Evolutionary conservation across 2,888 invertebrate species (phyloP), one percentile per base, ranked within the genome.

Genomic region (Seladonia tumulorum): DNA sequence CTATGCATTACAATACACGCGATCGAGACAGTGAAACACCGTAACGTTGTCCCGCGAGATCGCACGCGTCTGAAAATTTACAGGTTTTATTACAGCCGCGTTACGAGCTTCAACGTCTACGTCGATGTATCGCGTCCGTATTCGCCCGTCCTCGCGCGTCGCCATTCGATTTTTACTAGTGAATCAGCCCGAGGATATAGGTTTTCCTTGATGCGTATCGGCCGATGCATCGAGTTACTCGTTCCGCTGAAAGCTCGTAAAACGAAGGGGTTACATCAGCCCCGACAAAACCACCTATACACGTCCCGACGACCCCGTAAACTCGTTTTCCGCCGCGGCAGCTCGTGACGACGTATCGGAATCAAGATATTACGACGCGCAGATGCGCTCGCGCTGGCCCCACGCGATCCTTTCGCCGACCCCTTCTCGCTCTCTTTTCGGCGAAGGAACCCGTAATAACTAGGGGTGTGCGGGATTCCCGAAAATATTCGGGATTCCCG

Each of bases 261-360:
- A 89, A 86, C 84, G 87, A 87, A 89, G 76, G 88, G 87, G 87
- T 87, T 89, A 79, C 79, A 86, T 80, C 68, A 66, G 70, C 63
- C 63, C 18, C 70, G 79, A 80, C 70, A 75, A 81, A 84, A 84
- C 74, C 79, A 75, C 72, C 79, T 73, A 81, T 78, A 81, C 77
- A 63, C 39, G 57, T 47, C n/a, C n/a, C 78, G 71, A 78, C 66
- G 83, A 80, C 81, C 68, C 81, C 82, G 79, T 84, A 88, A 88
- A 82, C 82, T 53, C 63, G 76, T 76, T 76, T 73, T 66, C 73
- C 78, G 63, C 75, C 76, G 47, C 66, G 49, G 75, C 71, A 47
- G 18, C 81, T 57, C 25, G 47, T n/a, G 79, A 60, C 68, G 76
- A 71, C 71, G 70, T 84, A 84, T 84, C 81, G 84, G 80, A 80